Base-by-base conservation (phyloP, 2,888 invertebrate species). In the Chrysotoxum bicinctum region DNA sequence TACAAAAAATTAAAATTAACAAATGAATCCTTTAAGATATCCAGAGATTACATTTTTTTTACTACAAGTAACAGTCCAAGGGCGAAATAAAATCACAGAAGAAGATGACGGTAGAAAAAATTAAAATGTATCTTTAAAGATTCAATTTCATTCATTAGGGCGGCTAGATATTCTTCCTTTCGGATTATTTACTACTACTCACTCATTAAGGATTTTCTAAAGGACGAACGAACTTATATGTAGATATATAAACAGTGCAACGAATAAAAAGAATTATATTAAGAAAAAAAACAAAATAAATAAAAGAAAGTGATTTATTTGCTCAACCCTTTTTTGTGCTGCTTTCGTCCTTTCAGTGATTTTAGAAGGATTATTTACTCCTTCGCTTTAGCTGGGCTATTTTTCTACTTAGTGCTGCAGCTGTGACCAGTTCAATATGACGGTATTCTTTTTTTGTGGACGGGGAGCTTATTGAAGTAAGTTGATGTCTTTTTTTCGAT, bases 271-370 rank as follows among this genome's bases (percentile, higher is more conserved):
- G 58, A 48, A 26, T 73, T 72, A 68, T 73, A 77, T 73, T 64
- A 48, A 85, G 56, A 85, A 80, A 79, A 74, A 81, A 81, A 75
- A 68, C 14, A 62, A 26, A 76, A 75, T n/a, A 85, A 85, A 84
- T 78, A 85, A 89, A 89, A 89, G 89, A 88, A 90, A 90, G 90
- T 90, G 90, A 90, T 90, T 90, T 90, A 90, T 90, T 90, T 90
- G 88, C 88, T 88, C 89, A 89, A 89, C 89, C 87, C 90, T 89
- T 88, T 89, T 88, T 87, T 68, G 56, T 62, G 16, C n/a, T 48
- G 21, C 32, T 40, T 77, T 80, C 50, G 78, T 77, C 76, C 64
- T 80, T 80, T 80, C 73, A 75, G 74, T 81, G 81, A 81, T 81
- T 80, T 62, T 56, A 68, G 75, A 80, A 85, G 69, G 81, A 85